Percentiles rank a stretch among this genome's conserved stretches.
These are phyloP conservation scores for Lota lota DNA, from an alignment of 2,113 vertebrate genomes.

Conservation along the genomic window DNA sequence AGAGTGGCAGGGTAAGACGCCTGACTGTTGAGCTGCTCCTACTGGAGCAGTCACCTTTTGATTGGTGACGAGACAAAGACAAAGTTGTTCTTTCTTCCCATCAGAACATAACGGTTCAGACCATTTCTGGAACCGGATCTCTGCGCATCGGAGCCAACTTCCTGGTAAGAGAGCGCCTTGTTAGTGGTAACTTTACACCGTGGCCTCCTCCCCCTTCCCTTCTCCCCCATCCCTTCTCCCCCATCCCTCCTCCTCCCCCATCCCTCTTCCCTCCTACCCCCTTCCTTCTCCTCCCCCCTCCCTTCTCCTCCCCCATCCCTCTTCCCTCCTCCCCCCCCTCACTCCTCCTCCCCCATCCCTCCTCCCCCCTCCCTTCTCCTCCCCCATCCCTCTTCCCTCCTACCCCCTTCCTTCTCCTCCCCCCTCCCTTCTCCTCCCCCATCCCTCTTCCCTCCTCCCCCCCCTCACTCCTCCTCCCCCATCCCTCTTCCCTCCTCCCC, in stretches of 20 bases:
- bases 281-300: too few species aligned
- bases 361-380: too few species aligned
- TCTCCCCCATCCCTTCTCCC: too few species aligned
- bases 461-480: too few species aligned
- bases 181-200: too few species aligned
- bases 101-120: slow-evolving; percentile 90
- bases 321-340: neutral
- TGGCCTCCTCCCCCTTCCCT: too few species aligned
- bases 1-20: slow-evolving; percentile 85
- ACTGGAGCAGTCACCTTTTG: neutral
- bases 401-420: too few species aligned
- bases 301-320: neutral
- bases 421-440: neutral
- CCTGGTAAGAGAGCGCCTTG: slow-evolving; percentile 75
- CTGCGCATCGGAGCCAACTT: slow-evolving; percentile 90
- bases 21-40: neutral
- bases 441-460: neutral
- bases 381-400: too few species aligned
- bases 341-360: too few species aligned
- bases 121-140: slow-evolving; percentile 95
- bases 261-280: too few species aligned
- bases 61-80: neutral
- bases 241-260: too few species aligned
- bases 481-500: too few species aligned
- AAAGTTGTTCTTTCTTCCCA: slow-evolving; percentile 9